phyloP scores from a whole-genome alignment of 2,888 invertebrate genomes.

The Drosophila helvetica region DNA sequence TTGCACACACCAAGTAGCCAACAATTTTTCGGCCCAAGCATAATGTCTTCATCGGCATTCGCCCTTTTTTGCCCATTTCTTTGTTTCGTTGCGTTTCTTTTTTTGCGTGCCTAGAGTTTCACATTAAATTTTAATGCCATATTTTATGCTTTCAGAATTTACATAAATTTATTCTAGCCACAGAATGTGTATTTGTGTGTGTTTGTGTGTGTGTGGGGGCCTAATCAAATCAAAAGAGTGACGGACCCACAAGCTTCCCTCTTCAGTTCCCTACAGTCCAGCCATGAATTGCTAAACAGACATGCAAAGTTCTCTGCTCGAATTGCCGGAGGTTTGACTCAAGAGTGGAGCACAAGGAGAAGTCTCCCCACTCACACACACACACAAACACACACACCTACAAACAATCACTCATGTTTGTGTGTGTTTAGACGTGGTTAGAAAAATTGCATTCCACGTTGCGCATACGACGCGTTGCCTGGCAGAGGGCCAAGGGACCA shows the following conservation, averaged over 20 bases:
- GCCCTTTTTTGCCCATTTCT: not conserved
- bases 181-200: conserved; percentile 36
- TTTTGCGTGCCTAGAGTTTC: conserved; percentile 60
- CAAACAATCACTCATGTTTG: conserved; percentile 18
- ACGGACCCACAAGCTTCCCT: conserved; percentile 29
- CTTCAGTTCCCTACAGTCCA: conserved; percentile 14
- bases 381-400: conserved; percentile 5
- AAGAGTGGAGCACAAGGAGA: conserved; percentile 41
- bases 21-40: conserved; percentile 51
- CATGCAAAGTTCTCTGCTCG: conserved; percentile 63
- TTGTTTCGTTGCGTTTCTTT: conserved; percentile 2
- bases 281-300: conserved; percentile 67
- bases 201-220: conserved; percentile 23
- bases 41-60: conserved; percentile 67
- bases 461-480: conserved; percentile 56
- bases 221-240: conserved; percentile 72
- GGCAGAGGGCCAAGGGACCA: conserved; percentile 51
- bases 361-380: conserved; percentile 18
- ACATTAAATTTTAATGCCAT: conserved; percentile 79
- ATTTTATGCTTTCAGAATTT: conserved; percentile 74
- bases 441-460: conserved; percentile 50
- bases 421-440: conserved; percentile 38
- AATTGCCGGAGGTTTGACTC: conserved; percentile 31
- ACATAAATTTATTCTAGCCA: conserved; percentile 66
- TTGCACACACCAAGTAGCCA: conserved; percentile 34